A percentile compares a stretch with the other conserved stretches of the same genome.
These are phyloP conservation scores for Parthenolecanium corni DNA, from an alignment of 2,888 invertebrate genomes.

Conservation along the genomic window DNA sequence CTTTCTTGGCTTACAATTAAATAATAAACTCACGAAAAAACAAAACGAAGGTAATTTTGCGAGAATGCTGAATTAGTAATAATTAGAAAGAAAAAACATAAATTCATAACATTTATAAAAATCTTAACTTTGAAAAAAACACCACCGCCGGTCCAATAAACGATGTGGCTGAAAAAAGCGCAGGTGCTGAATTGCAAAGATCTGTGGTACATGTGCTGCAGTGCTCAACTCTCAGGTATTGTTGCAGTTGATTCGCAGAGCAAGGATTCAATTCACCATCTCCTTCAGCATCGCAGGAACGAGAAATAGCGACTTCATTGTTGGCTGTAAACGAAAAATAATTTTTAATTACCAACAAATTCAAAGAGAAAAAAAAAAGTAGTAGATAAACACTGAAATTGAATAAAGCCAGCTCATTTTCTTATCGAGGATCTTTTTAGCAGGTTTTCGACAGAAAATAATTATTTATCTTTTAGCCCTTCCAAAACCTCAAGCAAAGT, in stretches of 20 bases:
- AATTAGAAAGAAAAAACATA: slow-evolving; percentile 3
- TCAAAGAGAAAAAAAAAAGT: slow-evolving; percentile 4
- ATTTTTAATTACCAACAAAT: too few relatives aligned
- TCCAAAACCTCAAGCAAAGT: too few relatives aligned
- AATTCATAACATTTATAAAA: slow-evolving; percentile 9
- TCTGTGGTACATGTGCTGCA: slow-evolving; percentile 58
- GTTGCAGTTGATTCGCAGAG: background rate
- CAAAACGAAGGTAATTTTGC: background rate
- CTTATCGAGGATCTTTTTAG: background rate
- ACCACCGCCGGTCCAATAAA: slow-evolving; percentile 13
- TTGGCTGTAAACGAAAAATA: background rate
- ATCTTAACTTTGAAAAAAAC: slow-evolving; percentile 15
- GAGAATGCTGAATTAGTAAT: background rate
- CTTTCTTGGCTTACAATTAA: background rate
- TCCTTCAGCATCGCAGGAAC: slow-evolving; percentile 8
- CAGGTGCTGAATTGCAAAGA: slow-evolving; percentile 51
- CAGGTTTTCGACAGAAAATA: too few relatives aligned
- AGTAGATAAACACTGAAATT: too few relatives aligned
- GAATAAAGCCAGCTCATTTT: too few relatives aligned
- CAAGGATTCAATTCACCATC: slow-evolving; percentile 5
- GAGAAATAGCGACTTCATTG: slow-evolving; percentile 6
- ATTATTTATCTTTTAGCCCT: too few relatives aligned
- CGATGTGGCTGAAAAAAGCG: slow-evolving; percentile 35
- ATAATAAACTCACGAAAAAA: background rate
- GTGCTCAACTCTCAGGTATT: slow-evolving; percentile 46